Base-by-base conservation (phyloP, 2,888 invertebrate genomes). In the Thymelicus sylvestris region DNA sequence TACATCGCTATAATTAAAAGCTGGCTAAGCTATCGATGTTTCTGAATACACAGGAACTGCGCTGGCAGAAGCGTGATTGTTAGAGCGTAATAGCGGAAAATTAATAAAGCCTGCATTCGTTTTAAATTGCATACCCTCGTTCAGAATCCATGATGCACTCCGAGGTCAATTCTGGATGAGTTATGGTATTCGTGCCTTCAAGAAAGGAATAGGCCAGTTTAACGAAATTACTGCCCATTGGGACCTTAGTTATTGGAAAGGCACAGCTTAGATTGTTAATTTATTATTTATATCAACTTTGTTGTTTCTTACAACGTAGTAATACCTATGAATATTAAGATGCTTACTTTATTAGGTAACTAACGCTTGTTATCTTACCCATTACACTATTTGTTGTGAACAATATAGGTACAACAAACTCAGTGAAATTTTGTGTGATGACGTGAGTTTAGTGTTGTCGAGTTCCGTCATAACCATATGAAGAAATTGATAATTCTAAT, bases 81-180 rank as follows among this genome's bases (percentile, higher is more conserved):
- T 74, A 71, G 69, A 72, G 71, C 74, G 74, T 74, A 77, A 75
- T 79, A 76, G 78, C 78, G 79, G 77, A 77, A 80, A 81, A 80
- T 78, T 77, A 77, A 76, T 78, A 77, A 78, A 77, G 69, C 66
- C 65, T 59, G 64, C 60, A 67, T 75, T 69, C 50, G 72, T 79
- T 78, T 74, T 70, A 70, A 70, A 70, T 70, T 70, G 69, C 69
- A 70, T 59, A 70, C 67, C 65, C 62, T 61, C 60, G 72, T 78
- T 75, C 74, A 50, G 70, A 62, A 72, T 72, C 75, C 68, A 72
- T 74, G 69, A 70, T 69, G 71, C 55, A 59, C 57, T 70, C 31
- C 59, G 59, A 59, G 69, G 69, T 70, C 69, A 70, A 65, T 65
- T 70, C 69, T 65, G 69, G 59, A 70, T 70, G 69, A 70, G 69